Conservation (phyloP, 1,140 invertebrate genomes). For the Drosophila jambulina region DNA sequence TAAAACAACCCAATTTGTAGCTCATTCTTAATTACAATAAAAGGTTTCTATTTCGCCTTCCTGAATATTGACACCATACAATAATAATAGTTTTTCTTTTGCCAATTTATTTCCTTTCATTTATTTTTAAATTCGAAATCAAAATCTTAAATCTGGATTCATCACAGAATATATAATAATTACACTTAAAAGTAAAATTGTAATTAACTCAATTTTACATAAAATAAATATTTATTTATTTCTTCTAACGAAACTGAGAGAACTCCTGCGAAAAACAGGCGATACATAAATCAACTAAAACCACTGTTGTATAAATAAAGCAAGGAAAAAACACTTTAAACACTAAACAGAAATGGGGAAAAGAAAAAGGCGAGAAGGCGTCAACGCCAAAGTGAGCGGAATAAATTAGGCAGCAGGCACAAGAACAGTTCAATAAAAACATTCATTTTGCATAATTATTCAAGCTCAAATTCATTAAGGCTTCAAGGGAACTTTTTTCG, state of each 20-base stretch:
- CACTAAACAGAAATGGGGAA: conserved; percentile 3
- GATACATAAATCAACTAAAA: background rate
- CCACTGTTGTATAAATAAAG: background rate
- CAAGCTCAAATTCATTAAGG: conserved; percentile 41
- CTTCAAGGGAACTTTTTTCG: conserved; percentile 3
- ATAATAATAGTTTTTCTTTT: no score
- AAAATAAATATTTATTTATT: background rate
- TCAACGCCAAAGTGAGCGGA: conserved; percentile 4
- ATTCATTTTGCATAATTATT: conserved; percentile 42
- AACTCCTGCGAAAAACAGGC: background rate
- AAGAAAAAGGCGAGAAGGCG: conserved; percentile 3
- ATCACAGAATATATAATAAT: no score
- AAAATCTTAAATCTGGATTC: background rate
- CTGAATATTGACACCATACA: background rate
- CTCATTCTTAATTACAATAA: background rate
- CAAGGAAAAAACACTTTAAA: background rate
- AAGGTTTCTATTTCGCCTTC: background rate
- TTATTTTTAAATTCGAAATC: background rate
- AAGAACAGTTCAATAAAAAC: conserved; percentile 23
- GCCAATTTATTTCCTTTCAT: background rate
- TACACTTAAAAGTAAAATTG: background rate
- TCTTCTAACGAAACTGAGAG: background rate
- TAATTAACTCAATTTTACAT: background rate
- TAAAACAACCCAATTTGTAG: background rate
- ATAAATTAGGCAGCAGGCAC: conserved; percentile 22